These are phyloP conservation scores for Carduelis carduelis DNA, from an alignment of 2,797 vertebrate species.

Conservation along the genomic window DNA sequence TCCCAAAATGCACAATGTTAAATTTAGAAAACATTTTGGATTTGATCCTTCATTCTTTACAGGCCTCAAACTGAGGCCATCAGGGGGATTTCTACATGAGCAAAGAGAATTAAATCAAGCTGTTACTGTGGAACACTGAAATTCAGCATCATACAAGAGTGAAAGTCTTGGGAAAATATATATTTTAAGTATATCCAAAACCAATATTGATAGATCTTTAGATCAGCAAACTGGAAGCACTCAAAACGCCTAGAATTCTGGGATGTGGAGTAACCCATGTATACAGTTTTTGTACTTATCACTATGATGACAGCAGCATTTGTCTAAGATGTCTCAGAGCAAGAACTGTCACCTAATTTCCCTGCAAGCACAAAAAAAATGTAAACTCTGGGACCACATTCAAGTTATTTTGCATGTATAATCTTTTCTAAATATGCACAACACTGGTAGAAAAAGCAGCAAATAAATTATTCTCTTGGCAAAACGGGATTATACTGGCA, in stretches of 20 bases:
- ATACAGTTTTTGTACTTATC: background rate
- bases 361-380: background rate
- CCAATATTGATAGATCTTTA: background rate
- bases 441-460: background rate
- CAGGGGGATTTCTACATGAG: background rate
- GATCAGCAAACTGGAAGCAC: background rate
- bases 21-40: slow-evolving; percentile 55
- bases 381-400: background rate
- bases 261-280: background rate
- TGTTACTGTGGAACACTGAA: background rate
- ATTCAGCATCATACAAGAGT: background rate
- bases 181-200: background rate
- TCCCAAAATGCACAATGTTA: slow-evolving; percentile 33
- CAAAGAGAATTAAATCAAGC: background rate
- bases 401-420: background rate
- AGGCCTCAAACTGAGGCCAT: background rate
- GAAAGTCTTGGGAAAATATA: background rate
- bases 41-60: background rate
- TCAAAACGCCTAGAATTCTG: background rate
- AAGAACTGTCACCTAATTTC: background rate
- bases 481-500: background rate
- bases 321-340: background rate
- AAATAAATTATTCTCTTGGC: background rate
- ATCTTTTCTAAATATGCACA: background rate
- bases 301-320: background rate